phyloP scores from a whole-genome alignment of 2,888 invertebrate genomes.

The Sinopyrophorus schimmeli region DNA sequence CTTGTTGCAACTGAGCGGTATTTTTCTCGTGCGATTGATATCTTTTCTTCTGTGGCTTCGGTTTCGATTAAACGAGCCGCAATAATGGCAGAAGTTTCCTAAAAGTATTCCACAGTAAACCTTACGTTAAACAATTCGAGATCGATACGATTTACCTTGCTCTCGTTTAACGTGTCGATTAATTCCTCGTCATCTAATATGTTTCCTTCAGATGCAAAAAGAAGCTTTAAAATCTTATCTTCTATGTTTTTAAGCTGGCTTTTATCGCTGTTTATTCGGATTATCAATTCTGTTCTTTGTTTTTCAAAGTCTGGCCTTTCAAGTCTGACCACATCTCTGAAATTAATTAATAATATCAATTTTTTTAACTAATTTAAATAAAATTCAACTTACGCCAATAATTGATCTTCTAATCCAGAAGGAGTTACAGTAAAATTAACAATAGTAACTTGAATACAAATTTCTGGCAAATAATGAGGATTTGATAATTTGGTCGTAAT shows the following conservation, averaged over 20 bases:
- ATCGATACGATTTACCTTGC: constrained; percentile 66
- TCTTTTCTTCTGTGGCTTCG: constrained; percentile 83
- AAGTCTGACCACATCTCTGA: constrained; percentile 83
- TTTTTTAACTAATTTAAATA: not conserved
- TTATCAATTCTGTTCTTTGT: constrained; percentile 78
- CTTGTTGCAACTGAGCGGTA: constrained; percentile 85
- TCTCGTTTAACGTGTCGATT: constrained; percentile 86
- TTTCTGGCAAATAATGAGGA: constrained; percentile 92
- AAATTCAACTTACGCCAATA: constrained; percentile 73
- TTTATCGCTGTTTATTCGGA: constrained; percentile 84
- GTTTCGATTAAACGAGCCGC: constrained; percentile 84
- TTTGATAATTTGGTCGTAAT: constrained; percentile 91
- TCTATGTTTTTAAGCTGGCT: constrained; percentile 82
- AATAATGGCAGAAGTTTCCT: constrained; percentile 90
- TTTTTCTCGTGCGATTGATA: constrained; percentile 82
- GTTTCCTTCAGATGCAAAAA: constrained; percentile 84
- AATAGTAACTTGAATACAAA: constrained; percentile 89
- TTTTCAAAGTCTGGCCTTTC: constrained; percentile 87
- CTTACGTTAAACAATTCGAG: not conserved
- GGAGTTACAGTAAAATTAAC: constrained; percentile 93
- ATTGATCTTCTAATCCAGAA: constrained; percentile 87
- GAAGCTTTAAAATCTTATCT: constrained; percentile 82
- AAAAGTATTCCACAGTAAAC: constrained; percentile 19
- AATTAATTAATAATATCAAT: constrained; percentile 27
- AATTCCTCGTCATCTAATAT: constrained; percentile 93